Conservation (phyloP, 2,888 invertebrate species). For the Mythimna loreyi region DNA sequence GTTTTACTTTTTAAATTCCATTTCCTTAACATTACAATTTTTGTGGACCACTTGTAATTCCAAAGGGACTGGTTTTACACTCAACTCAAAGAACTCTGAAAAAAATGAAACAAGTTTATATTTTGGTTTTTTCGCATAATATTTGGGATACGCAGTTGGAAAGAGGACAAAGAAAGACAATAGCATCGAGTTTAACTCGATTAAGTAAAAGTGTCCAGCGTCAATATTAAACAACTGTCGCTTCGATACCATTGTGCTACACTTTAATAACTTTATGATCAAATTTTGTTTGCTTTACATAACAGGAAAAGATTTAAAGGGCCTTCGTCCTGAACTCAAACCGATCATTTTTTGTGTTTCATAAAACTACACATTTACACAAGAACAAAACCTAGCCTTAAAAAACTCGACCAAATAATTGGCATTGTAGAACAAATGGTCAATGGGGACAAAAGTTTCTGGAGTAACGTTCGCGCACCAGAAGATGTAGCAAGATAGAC, state of each 20-base stretch:
- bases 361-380: conserved; percentile 30
- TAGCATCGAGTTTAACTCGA: conserved; percentile 42
- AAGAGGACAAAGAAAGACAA: conserved; percentile 47
- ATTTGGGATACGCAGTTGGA: conserved; percentile 38
- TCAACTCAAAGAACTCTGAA: conserved; percentile 30
- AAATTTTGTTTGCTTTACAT: conserved; percentile 22
- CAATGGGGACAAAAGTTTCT: too few relatives aligned
- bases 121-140: conserved; percentile 43
- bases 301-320: conserved; percentile 14
- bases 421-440: too few relatives aligned
- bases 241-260: conserved; percentile 15
- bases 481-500: too few relatives aligned
- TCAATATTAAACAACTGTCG: conserved; percentile 54
- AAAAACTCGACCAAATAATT: too few relatives aligned
- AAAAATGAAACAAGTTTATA: conserved; percentile 42
- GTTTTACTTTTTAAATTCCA: conserved; percentile 5
- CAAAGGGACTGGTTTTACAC: conserved; percentile 23
- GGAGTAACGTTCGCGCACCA: too few relatives aligned
- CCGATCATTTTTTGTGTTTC: conserved; percentile 12
- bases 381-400: conserved; percentile 11
- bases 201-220: conserved; percentile 54
- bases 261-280: conserved; percentile 35
- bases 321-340: not conserved
- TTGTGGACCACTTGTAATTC: conserved; percentile 1
- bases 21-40: conserved; percentile 24